Conservation (phyloP, 1,140 invertebrate genomes). For the Yoshiicerus persimilis region DNA sequence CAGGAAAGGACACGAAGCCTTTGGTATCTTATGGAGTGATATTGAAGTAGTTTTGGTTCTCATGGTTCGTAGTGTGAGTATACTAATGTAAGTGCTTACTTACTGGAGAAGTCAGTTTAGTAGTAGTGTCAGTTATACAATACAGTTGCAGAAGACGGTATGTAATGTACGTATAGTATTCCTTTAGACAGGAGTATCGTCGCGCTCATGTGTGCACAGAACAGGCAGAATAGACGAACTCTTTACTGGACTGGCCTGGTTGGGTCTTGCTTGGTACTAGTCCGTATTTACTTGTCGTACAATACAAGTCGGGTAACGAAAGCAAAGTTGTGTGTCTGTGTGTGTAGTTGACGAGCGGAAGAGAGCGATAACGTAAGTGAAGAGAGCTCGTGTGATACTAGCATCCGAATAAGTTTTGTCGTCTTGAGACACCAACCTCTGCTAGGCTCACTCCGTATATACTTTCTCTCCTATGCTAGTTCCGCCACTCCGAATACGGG, state of each 20-base stretch:
- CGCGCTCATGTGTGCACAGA: not conserved
- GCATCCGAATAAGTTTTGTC: not conserved
- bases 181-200: not conserved
- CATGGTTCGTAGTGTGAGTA: not conserved
- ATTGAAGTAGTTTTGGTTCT: not conserved
- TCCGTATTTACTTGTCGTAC: not conserved
- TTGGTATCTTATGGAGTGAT: not conserved
- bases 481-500: not conserved
- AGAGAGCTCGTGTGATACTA: constrained; percentile 11
- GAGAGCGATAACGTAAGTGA: constrained; percentile 15
- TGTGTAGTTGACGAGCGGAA: not conserved
- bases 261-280: not conserved
- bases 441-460: not conserved
- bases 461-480: not conserved
- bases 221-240: not conserved
- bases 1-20: not conserved
- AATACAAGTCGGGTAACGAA: not conserved
- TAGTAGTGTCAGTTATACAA: not conserved
- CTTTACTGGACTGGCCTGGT: not conserved
- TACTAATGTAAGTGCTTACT: not conserved
- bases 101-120: not conserved
- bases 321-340: not conserved
- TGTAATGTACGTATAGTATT: not conserved
- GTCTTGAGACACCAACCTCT: not conserved
- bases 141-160: not conserved